Percentiles rank a stretch among this genome's conserved stretches.
Conservation (phyloP, 2,888 invertebrate species). For the Hemaris fuciformis region DNA sequence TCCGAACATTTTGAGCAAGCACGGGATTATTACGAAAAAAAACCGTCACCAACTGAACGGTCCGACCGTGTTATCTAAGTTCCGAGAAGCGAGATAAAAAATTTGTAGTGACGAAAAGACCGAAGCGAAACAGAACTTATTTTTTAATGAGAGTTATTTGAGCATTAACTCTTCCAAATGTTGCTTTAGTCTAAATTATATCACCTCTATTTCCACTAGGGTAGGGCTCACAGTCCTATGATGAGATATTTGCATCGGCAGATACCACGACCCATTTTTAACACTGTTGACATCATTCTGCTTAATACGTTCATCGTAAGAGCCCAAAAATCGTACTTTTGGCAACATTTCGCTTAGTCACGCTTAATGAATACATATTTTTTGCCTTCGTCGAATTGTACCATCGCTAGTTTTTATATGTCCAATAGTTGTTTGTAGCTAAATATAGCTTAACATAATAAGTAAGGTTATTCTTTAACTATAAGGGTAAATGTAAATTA, state of each 20-base stretch:
- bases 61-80: slow-evolving; percentile 42
- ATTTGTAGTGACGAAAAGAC: slow-evolving; percentile 44
- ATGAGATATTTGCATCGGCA: neutral
- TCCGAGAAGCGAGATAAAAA: slow-evolving; percentile 56
- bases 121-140: slow-evolving; percentile 33
- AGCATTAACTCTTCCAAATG: neutral
- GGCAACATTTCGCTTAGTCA: neutral
- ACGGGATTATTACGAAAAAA: slow-evolving; percentile 52
- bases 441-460: too few relatives aligned
- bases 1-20: slow-evolving; percentile 21
- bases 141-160: slow-evolving; percentile 40
- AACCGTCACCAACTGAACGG: slow-evolving; percentile 42
- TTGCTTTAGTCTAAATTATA: neutral
- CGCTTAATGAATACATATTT: neutral
- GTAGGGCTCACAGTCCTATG: neutral
- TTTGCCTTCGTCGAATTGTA: neutral
- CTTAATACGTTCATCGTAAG: neutral
- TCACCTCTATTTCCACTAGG: neutral
- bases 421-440: neutral
- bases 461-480: too few relatives aligned
- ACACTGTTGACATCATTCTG: neutral
- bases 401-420: neutral
- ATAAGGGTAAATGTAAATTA: too few relatives aligned
- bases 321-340: neutral
- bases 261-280: neutral